Evolutionary conservation across 2,888 invertebrate genomes (phyloP).

Genomic region (Bimastos eiseni): DNA sequence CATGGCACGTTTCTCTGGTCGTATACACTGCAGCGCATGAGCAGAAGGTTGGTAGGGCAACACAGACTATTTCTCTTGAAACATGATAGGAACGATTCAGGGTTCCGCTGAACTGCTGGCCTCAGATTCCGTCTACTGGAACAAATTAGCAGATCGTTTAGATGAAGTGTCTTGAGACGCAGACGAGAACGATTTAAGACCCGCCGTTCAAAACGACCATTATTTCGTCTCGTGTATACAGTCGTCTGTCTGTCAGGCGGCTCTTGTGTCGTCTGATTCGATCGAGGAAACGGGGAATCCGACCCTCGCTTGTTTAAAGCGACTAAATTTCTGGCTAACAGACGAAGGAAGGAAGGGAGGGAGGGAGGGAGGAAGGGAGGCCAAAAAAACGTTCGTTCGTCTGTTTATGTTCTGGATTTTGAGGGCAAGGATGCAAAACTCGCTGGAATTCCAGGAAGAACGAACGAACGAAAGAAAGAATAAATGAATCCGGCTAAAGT

Average conservation of each 20-base stretch:
- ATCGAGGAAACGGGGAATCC: not conserved
- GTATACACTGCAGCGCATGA: not conserved
- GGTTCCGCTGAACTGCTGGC: not conserved
- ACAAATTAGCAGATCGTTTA: slow-evolving; percentile 1
- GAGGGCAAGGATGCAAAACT: not conserved
- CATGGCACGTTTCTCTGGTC: not conserved
- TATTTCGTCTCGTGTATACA: too few relatives aligned
- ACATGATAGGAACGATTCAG: not conserved
- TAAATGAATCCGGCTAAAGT: not conserved
- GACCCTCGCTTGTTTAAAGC: not conserved
- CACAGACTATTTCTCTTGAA: not conserved
- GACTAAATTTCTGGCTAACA: not conserved
- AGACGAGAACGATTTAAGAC: not conserved
- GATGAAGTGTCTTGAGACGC: not conserved
- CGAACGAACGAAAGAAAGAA: not conserved
- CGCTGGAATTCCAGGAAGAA: not conserved
- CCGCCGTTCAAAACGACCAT: not conserved
- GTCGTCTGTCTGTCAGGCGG: too few relatives aligned
- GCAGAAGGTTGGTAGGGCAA: too few relatives aligned
- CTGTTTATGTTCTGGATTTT: not conserved
- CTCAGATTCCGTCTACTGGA: not conserved
- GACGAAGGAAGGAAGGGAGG: not conserved
- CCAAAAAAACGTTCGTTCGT: not conserved
- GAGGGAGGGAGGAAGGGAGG: not conserved
- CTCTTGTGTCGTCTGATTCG: not conserved